Evolutionary conservation across 2,888 invertebrate genomes (phyloP), one percentile per base, ranked within the genome.

Genomic region (Marasmarcha lunaedactyla): DNA sequence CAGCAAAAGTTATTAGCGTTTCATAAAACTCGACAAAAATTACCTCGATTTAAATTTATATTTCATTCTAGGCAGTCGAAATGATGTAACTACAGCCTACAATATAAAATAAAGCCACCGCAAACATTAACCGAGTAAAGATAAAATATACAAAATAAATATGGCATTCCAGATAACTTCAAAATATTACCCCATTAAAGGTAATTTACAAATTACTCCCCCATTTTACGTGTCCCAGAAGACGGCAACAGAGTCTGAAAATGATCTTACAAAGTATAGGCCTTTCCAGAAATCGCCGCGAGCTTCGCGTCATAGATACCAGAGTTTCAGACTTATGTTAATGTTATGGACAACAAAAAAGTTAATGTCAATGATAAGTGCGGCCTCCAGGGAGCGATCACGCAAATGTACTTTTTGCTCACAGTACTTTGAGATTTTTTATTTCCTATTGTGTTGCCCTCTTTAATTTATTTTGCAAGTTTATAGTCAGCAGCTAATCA

Each of bases 341-440:
- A 84, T 84, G 71, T 83, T 84, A 84, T 79, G 77, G 81, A 81
- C 79, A 78, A 77, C 78, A 79, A 83, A 84, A 81, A 81, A 79
- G 74, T 77, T 81, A 76, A 79, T 76, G 77, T 71, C 78, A 71
- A 76, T 77, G 81, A 81, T 81, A 81, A 81, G 79, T 78, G 71
- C 64, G 57, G 45, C 53, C 81, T 63, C 70, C 48, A 48, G 78
- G 79, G 77, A 58, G 52, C 70, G 68, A 77, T 77, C 65, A 59
- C 49, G 58, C 55, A 59, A 53, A 51, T 54, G 56, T 50, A 46
- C 13, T 11, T 30, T 30, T 30, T n/a, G 20, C 20, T 3, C 3
- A 20, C 20, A 20, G 20, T 20, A 20, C 20, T 20, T 20, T 20
- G 49, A 52, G 46, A 56, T 57, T 66, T 53, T 63, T 60, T 63